These are phyloP conservation scores for Sarcophaga bullata DNA, from an alignment of 1,140 invertebrate genomes.

Conservation along the genomic window DNA sequence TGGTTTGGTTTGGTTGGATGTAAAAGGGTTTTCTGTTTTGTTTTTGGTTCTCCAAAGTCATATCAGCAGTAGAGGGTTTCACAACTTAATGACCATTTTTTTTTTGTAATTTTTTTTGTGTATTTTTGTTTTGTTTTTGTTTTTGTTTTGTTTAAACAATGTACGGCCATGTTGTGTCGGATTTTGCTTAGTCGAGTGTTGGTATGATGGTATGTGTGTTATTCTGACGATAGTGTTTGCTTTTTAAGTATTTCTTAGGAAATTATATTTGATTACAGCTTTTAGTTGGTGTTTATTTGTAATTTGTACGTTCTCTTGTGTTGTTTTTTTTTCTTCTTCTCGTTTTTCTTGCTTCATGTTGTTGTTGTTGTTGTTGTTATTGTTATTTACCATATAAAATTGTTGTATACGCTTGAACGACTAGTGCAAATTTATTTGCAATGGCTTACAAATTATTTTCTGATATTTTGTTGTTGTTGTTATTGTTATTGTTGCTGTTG, in stretches of 20 bases:
- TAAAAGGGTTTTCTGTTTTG: not conserved
- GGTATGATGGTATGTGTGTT: not conserved
- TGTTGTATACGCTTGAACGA: constrained; percentile 7
- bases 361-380: not conserved
- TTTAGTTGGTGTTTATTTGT: constrained; percentile 36
- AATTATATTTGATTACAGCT: constrained; percentile 39
- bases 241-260: constrained; percentile 23
- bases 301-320: constrained; percentile 2
- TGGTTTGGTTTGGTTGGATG: too few species aligned
- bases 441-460: constrained; percentile 9
- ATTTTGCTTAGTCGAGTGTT: not conserved
- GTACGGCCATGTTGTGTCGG: not conserved
- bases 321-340: constrained; percentile 13
- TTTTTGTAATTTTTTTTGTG: constrained; percentile 31
- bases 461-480: not conserved
- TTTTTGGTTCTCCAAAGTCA: not conserved
- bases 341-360: not conserved
- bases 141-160: constrained; percentile 10
- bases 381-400: constrained; percentile 3
- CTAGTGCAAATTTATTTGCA: constrained; percentile 18
- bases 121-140: not conserved
- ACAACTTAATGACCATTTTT: constrained; percentile 37
- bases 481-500: not conserved
- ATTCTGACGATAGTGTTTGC: too few species aligned
- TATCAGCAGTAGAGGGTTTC: too few species aligned